These are phyloP conservation scores for Hirundichthys speculiger DNA, from an alignment of 2,113 vertebrate genomes.

Conservation along the genomic window DNA sequence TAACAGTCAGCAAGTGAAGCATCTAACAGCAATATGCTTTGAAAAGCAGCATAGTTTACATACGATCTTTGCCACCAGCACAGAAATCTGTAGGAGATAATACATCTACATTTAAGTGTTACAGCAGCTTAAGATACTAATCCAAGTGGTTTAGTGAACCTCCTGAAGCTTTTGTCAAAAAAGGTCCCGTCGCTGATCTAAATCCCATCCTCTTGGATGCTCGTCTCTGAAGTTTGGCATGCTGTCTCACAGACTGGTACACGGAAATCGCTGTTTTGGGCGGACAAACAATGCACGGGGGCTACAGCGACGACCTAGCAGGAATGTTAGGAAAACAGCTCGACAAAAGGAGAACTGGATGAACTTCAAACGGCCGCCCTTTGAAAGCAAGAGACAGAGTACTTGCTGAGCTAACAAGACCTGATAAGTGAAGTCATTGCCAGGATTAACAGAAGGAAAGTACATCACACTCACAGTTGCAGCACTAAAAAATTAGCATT, in stretches of 20 bases:
- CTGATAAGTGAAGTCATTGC: constrained; percentile 23
- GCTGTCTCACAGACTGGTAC: constrained; percentile 38
- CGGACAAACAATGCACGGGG: constrained; percentile 60
- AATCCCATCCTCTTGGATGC: constrained; percentile 40
- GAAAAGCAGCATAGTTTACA: constrained; percentile 20
- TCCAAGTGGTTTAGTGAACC: constrained; percentile 32
- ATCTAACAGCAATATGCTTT: constrained; percentile 18
- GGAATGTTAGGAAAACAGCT: constrained; percentile 65
- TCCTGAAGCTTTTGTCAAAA: constrained; percentile 46
- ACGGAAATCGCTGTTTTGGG: constrained; percentile 61
- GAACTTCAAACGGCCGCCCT: constrained; percentile 55
- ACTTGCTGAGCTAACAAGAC: constrained; percentile 37
- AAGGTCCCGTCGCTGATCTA: constrained; percentile 23
- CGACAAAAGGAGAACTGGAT: constrained; percentile 57
- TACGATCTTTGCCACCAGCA: constrained; percentile 27
- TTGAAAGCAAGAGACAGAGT: constrained; percentile 43
- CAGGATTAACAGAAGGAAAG: constrained; percentile 37
- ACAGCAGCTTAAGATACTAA: constrained; percentile 10
- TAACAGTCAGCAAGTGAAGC: constrained; percentile 22
- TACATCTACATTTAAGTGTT: constrained; percentile 48
- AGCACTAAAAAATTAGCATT: neutral
- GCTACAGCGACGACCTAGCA: constrained; percentile 59
- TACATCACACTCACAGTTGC: neutral
- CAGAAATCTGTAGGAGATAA: constrained; percentile 46
- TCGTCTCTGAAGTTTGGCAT: constrained; percentile 46